phyloP scores from a whole-genome alignment of 2,888 invertebrate species.

The Bembecia ichneumoniformis region DNA sequence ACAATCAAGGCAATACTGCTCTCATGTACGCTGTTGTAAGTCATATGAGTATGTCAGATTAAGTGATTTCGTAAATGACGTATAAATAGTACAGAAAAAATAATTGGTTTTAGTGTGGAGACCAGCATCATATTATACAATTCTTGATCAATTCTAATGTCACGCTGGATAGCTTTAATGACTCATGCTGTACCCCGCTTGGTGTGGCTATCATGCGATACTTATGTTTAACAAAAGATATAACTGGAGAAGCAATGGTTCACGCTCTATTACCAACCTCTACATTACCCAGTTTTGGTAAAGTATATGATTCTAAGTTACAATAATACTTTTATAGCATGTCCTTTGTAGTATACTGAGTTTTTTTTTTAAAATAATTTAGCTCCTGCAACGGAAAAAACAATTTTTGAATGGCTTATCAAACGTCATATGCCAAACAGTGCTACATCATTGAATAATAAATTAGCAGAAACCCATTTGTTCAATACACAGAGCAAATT shows the following conservation, averaged over 20 bases:
- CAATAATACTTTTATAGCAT: neutral
- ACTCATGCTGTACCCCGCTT: conserved; percentile 68
- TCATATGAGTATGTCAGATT: conserved; percentile 5
- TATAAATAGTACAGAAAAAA: no score
- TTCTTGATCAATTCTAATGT: conserved; percentile 67
- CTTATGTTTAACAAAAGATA: conserved; percentile 29
- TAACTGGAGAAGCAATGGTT: conserved; percentile 25
- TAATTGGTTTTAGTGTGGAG: conserved; percentile 28
- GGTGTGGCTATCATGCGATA: conserved; percentile 50
- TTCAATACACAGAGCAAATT: conserved; percentile 12
- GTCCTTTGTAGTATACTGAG: neutral
- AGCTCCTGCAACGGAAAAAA: conserved; percentile 15
- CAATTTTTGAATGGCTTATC: conserved; percentile 43
- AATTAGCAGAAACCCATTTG: neutral
- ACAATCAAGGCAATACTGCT: conserved; percentile 66
- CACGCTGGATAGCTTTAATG: conserved; percentile 60
- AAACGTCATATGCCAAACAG: conserved; percentile 13
- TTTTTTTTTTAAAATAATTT: conserved; percentile 3
- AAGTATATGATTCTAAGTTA: conserved; percentile 7
- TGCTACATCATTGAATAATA: neutral
- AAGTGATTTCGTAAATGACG: neutral
- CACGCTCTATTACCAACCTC: conserved; percentile 34
- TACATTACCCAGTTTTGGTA: conserved; percentile 14
- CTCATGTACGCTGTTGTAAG: conserved; percentile 68
- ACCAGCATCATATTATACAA: conserved; percentile 40